Base-by-base conservation (phyloP, 2,888 invertebrate genomes). In the Noctua fimbriata region DNA sequence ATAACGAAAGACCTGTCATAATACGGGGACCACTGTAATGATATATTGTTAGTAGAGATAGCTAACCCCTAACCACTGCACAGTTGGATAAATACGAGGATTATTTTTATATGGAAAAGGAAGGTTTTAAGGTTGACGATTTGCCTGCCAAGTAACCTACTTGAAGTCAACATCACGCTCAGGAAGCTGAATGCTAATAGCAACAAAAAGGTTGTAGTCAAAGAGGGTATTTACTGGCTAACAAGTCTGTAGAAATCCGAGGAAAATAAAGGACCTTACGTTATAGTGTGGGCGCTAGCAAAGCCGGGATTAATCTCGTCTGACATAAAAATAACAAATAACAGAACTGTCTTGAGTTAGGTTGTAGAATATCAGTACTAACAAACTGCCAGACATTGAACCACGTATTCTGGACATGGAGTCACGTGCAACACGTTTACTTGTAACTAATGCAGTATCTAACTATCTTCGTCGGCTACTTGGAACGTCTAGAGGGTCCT, bases 1-100 rank as follows among this genome's bases (percentile, higher is more conserved):
- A 76, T 86, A 83, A 78, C 65, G 77, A 76, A 81, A 81, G 70
- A 84, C 67, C 87, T 85, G 81, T 80, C 87, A 65, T 78, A 63
- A 73, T 73, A 69, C 66, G 16, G 55, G 0, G 44, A 66, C 72
- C 41, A 73, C 47, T 78, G n/a, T 66, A 28, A 73, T 83, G 21
- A 74, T 84, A 72, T 78, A 82, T 65, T 63, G 55, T 69, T 60
- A 60, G 18, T 21, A 73, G n/a, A 69, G 24, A 73, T 66, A 69
- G 3, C 55, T 44, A 12, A 44, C 12, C 58, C 1, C 49, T 49
- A 16, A 44, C 18, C 58, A 66, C n/a, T 24, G 18, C 41, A 63
- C 14, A 28, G 24, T 52, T 66, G 49, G 12, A 80, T 24, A 63
- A 69, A 63, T 18, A 58, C 44, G 24, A 18, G 18, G 66, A 49